A percentile compares a stretch with the other conserved stretches of the same genome.
phyloP scores from a whole-genome alignment of 2,797 vertebrate species.

The Clarias fuscus region DNA sequence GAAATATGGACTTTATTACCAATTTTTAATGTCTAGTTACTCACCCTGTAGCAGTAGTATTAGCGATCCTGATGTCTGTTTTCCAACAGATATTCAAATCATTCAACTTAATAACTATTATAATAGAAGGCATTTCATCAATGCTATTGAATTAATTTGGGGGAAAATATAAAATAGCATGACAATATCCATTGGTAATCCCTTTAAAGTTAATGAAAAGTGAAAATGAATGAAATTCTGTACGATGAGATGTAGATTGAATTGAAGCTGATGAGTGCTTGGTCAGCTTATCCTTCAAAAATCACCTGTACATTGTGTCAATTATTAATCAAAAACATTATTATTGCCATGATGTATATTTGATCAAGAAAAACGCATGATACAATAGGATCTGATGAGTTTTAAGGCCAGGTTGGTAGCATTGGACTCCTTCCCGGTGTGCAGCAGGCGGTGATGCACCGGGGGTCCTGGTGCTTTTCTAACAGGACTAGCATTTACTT shows the following conservation, averaged over 20 bases:
- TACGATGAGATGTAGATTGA: too few species aligned
- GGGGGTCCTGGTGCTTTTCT: too few species aligned
- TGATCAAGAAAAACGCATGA: background rate
- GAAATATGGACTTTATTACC: too few species aligned
- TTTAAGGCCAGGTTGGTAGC: too few species aligned
- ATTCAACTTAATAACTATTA: background rate
- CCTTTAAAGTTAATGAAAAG: background rate
- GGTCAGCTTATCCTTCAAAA: background rate
- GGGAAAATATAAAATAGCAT: background rate
- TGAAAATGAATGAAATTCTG: background rate
- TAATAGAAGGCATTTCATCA: background rate
- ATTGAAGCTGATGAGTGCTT: background rate
- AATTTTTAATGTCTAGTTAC: too few species aligned
- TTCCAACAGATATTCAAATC: background rate
- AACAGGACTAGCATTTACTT: too few species aligned
- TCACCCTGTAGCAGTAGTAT: too few species aligned
- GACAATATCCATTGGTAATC: background rate
- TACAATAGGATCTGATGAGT: background rate
- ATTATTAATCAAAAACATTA: background rate
- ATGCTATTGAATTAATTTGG: background rate
- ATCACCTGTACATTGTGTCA: background rate
- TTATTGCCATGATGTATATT: background rate
- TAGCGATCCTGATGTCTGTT: background rate
- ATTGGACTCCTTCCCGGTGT: too few species aligned
- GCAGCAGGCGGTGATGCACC: too few species aligned